Evolutionary conservation across 1,140 invertebrate genomes (phyloP).

Genomic region (Chymomyza costata): DNA sequence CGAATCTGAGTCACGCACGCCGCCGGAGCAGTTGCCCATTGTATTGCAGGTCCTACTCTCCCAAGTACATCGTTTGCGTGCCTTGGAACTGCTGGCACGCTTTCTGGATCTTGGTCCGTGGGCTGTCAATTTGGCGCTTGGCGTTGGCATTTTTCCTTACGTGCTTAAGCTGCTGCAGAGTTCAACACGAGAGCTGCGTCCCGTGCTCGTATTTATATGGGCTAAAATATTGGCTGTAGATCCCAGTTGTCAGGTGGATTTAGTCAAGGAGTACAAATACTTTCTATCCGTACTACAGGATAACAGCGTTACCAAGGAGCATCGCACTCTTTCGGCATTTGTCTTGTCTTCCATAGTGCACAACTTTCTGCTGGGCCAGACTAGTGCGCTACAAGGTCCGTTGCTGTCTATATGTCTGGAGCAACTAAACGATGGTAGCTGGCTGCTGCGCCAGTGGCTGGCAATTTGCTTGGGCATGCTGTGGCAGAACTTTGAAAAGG

Average conservation of each 20-base stretch:
- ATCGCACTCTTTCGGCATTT: slow-evolving; percentile 93
- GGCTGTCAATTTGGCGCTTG: slow-evolving; percentile 96
- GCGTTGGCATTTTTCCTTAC: slow-evolving; percentile 99
- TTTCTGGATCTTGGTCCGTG: slow-evolving; percentile 97
- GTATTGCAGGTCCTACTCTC: slow-evolving; percentile 97
- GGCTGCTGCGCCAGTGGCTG: slow-evolving; percentile 91
- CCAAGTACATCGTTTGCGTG: slow-evolving; percentile 96
- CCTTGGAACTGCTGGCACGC: slow-evolving; percentile 94
- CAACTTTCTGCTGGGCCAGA: slow-evolving; percentile 89
- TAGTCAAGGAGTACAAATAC: slow-evolving; percentile 98
- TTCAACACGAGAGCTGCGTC: slow-evolving; percentile 92
- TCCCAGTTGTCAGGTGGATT: slow-evolving; percentile 93
- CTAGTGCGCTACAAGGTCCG: slow-evolving; percentile 89
- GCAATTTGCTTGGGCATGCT: slow-evolving; percentile 92
- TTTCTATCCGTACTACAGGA: slow-evolving; percentile 94
- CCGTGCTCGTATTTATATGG: slow-evolving; percentile 98
- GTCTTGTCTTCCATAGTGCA: slow-evolving; percentile 95
- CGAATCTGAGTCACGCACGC: slow-evolving; percentile 83
- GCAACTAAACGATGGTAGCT: slow-evolving; percentile 80
- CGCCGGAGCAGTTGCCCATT: slow-evolving; percentile 98
- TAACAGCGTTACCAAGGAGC: slow-evolving; percentile 85
- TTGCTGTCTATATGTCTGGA: slow-evolving; percentile 93
- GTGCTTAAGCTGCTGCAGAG: slow-evolving; percentile 97
- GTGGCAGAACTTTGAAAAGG: slow-evolving; percentile 95
- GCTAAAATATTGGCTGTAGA: slow-evolving; percentile 99